Base-by-base conservation (phyloP, 2,113 vertebrate species). In the Maccullochella peelii region DNA sequence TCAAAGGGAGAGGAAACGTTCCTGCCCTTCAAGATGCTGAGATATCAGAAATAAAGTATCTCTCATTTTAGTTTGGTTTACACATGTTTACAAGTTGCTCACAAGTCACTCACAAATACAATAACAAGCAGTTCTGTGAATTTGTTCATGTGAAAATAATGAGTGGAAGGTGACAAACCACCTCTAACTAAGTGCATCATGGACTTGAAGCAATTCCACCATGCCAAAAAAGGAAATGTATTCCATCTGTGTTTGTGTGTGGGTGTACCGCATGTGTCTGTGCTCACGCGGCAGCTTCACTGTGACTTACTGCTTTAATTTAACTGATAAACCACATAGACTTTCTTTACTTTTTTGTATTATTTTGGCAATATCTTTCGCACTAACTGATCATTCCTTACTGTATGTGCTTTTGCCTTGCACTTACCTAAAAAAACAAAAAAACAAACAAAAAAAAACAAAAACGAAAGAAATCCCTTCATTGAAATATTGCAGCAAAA, bases 241-340 rank as follows among this genome's bases (percentile, higher is more conserved):
- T 18, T n/a, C 68, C 15, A 5, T 57, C 16, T 59, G 38, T 72
- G 73, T 71, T 63, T 49, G 38, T 72, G 73, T 77, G 61, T 77
- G 44, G 61, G 52, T 67, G 65, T 44, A 18, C 20, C 36, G 57
- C 33, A 69, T 59, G 75, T n/a, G 62, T 58, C 54, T 57, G 36
- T 27, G 52, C 63, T 30, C 36, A 21, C 21, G 6, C 52, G 16
- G 52, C 52, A 58, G 62, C 36, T 47, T 79, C 42, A 14, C 66
- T 25, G 71, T 82, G 83, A 86, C 76, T 85, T 72, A 76, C 75
- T 62, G 67, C 87, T 89, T 83, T 80, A 54, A 89, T 80, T 77
- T 62, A 58, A 50, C 57, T n/a, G 40, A 27, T 61, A 67, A 62
- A 67, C 42, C 70, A 59, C 79, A 70, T 2, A 52, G n/a, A 30